Conservation (phyloP, 2,888 invertebrate genomes). For the Limnephilus rhombicus region DNA sequence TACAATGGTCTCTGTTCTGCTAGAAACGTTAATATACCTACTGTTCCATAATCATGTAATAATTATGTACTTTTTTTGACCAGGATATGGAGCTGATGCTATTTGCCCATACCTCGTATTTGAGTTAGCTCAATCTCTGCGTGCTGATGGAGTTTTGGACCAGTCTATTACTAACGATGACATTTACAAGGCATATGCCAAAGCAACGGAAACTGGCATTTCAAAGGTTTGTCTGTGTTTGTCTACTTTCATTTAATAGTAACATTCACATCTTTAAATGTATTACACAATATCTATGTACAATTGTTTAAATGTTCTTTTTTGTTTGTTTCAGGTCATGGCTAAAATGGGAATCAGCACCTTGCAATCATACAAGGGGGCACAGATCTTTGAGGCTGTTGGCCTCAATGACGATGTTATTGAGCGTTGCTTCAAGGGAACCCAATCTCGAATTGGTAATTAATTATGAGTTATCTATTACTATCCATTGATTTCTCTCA, state of each 20-base stretch:
- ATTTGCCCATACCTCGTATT: constrained; percentile 98
- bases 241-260: not conserved
- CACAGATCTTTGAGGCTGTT: constrained; percentile 99
- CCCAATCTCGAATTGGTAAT: constrained; percentile 81
- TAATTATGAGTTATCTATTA: constrained; percentile 23
- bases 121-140: constrained; percentile 92
- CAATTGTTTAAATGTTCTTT: not conserved
- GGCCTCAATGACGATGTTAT: constrained; percentile 95
- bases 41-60: not conserved
- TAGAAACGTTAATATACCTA: too few relatives aligned
- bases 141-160: constrained; percentile 92
- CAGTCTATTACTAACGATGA: constrained; percentile 85
- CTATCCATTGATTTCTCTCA: not conserved
- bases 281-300: not conserved
- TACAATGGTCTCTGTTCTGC: too few relatives aligned
- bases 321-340: constrained; percentile 80
- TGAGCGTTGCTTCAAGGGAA: constrained; percentile 93
- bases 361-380: constrained; percentile 98
- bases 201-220: constrained; percentile 94
- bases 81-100: constrained; percentile 95
- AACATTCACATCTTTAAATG: not conserved
- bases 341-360: constrained; percentile 99
- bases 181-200: constrained; percentile 92
- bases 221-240: constrained; percentile 81
- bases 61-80: not conserved